Conservation (phyloP, 2,797 vertebrate species). For the Xyrichtys novacula region DNA sequence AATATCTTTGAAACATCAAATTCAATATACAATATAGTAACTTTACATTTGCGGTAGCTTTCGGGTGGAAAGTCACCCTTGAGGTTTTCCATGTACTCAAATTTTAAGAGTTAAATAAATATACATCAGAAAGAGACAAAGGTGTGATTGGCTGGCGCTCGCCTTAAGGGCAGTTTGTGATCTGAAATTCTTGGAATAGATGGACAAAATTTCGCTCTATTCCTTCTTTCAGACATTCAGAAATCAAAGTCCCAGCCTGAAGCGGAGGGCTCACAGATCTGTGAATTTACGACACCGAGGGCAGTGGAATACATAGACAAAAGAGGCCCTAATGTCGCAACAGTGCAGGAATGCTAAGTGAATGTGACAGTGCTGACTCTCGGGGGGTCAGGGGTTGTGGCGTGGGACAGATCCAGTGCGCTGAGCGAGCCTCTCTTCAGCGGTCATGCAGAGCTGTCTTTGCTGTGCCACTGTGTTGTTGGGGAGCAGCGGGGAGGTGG, state of each 20-base stretch:
- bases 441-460: constrained; percentile 41
- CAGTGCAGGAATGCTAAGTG: constrained; percentile 76
- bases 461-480: constrained; percentile 54
- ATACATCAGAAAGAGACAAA: constrained; percentile 64
- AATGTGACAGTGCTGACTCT: constrained; percentile 76
- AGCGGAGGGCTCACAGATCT: constrained; percentile 46
- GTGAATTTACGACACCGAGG: constrained; percentile 48
- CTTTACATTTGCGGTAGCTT: constrained; percentile 64
- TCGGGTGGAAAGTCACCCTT: constrained; percentile 71
- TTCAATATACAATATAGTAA: constrained; percentile 72
- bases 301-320: constrained; percentile 33
- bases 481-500: constrained; percentile 56
- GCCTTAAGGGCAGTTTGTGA: constrained; percentile 37
- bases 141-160: constrained; percentile 30
- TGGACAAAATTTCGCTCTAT: constrained; percentile 27
- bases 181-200: constrained; percentile 38
- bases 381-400: constrained; percentile 59
- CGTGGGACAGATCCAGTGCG: constrained; percentile 70
- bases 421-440: constrained; percentile 68
- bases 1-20: constrained; percentile 55
- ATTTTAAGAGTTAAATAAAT: constrained; percentile 78
- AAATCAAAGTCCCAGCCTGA: constrained; percentile 33
- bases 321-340: constrained; percentile 54
- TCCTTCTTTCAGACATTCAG: constrained; percentile 20
- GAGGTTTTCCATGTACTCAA: constrained; percentile 77